phyloP scores from a whole-genome alignment of 2,888 invertebrate genomes.

The Meteorus cinctellus region DNA sequence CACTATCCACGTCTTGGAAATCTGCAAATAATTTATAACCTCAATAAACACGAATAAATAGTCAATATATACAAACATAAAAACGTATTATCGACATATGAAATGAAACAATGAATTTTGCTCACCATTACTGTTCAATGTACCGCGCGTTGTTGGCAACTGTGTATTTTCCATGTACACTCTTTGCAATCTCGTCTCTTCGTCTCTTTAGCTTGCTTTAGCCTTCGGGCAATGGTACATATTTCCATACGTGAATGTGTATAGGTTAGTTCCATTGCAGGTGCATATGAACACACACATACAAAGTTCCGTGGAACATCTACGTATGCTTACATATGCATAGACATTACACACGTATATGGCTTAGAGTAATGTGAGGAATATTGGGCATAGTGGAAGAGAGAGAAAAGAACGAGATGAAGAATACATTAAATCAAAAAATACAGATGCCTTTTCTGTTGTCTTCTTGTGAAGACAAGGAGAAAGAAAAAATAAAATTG shows the following conservation, averaged over 20 bases:
- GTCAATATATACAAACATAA: neutral
- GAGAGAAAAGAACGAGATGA: no score
- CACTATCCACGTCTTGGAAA: no score
- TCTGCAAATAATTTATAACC: no score
- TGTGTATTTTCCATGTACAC: conserved; percentile 3
- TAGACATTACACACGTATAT: no score
- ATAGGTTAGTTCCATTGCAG: neutral
- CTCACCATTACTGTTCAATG: neutral
- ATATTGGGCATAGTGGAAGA: no score
- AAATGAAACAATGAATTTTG: neutral
- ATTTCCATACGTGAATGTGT: conserved; percentile 17
- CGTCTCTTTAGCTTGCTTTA: neutral
- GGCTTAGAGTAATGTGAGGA: no score
- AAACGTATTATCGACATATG: neutral
- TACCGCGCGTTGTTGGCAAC: neutral
- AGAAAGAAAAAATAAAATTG: no score
- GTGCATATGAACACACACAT: neutral
- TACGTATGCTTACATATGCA: neutral
- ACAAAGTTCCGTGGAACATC: neutral
- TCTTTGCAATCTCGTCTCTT: neutral
- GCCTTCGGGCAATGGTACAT: neutral
- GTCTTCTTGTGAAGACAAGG: no score
- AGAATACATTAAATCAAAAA: no score
- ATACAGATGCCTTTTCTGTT: no score
- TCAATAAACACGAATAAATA: neutral